phyloP scores from a whole-genome alignment of 2,888 invertebrate species.

The Dorcus parallelipipedus region DNA sequence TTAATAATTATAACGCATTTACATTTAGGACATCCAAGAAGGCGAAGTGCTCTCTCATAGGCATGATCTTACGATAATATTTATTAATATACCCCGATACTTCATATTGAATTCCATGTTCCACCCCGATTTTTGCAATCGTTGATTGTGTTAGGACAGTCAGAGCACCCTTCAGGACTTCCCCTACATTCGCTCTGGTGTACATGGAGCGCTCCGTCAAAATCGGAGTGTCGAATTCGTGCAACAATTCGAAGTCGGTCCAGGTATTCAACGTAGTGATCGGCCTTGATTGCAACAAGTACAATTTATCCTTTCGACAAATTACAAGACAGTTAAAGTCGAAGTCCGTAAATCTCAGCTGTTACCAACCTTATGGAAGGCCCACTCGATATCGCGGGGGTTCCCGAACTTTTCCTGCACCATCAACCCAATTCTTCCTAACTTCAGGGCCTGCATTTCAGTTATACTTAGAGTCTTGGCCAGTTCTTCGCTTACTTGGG shows the following conservation, averaged over 20 bases:
- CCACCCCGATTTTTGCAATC: not conserved
- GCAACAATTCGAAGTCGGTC: constrained; percentile 73
- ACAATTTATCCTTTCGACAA: constrained; percentile 54
- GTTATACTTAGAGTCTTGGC: constrained; percentile 53
- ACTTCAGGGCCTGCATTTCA: constrained; percentile 52
- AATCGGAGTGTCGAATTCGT: constrained; percentile 71
- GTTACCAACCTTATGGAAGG: constrained; percentile 54
- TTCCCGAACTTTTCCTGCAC: constrained; percentile 68
- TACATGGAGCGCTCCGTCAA: constrained; percentile 62
- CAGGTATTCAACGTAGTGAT: constrained; percentile 71
- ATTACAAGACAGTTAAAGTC: constrained; percentile 4
- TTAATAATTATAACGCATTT: not conserved
- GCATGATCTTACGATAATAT: not conserved
- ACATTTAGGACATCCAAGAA: constrained; percentile 15
- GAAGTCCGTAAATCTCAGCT: not conserved
- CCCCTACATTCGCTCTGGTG: constrained; percentile 74
- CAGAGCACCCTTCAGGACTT: constrained; percentile 61
- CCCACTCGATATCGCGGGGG: constrained; percentile 81
- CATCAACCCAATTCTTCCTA: constrained; percentile 57
- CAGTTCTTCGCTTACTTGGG: constrained; percentile 40
- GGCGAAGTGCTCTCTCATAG: not conserved
- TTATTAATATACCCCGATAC: not conserved
- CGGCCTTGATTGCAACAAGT: constrained; percentile 73
- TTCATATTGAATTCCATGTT: not conserved
- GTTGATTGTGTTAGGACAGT: constrained; percentile 35